Evolutionary conservation across 2,113 vertebrate genomes (phyloP).

Genomic region (Lethenteron reissneri): DNA sequence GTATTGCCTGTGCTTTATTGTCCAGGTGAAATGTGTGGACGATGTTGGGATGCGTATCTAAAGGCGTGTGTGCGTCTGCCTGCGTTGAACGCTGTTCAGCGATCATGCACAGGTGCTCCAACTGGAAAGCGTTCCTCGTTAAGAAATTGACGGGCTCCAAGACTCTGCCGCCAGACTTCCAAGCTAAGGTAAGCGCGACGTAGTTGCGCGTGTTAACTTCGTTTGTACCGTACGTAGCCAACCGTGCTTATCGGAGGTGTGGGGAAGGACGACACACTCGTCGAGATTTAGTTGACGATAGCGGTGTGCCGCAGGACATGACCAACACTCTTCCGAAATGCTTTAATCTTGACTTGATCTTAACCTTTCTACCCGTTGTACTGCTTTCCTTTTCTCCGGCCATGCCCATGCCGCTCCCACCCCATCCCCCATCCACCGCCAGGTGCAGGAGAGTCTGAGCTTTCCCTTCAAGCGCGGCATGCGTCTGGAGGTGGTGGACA

Average conservation of each 20-base stretch:
- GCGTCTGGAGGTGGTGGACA: constrained; percentile 75
- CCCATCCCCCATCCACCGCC: not conserved
- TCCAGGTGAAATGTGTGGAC: too few relatives aligned
- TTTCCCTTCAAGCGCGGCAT: constrained; percentile 48
- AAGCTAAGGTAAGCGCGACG: constrained; percentile 53
- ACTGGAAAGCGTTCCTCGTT: constrained; percentile 83
- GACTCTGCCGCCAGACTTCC: constrained; percentile 75
- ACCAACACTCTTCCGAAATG: too few relatives aligned
- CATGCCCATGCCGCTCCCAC: not conserved
- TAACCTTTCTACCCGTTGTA: not conserved
- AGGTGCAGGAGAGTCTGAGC: constrained; percentile 68
- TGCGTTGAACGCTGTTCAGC: constrained; percentile 20
- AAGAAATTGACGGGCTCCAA: constrained; percentile 50
- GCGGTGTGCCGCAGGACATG: too few relatives aligned
- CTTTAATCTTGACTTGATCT: too few relatives aligned
- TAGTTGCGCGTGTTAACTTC: too few relatives aligned
- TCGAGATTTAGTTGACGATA: too few relatives aligned
- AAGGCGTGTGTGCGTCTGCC: too few relatives aligned
- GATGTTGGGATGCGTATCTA: too few relatives aligned
- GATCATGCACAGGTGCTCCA: constrained; percentile 78
- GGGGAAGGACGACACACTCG: too few relatives aligned
- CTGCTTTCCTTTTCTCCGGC: not conserved
- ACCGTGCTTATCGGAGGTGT: too few relatives aligned
- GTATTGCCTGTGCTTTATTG: too few relatives aligned
- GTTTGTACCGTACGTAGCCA: too few relatives aligned